Evolutionary conservation across 1,140 invertebrate genomes (phyloP).

Genomic region (Drosophila saltans): DNA sequence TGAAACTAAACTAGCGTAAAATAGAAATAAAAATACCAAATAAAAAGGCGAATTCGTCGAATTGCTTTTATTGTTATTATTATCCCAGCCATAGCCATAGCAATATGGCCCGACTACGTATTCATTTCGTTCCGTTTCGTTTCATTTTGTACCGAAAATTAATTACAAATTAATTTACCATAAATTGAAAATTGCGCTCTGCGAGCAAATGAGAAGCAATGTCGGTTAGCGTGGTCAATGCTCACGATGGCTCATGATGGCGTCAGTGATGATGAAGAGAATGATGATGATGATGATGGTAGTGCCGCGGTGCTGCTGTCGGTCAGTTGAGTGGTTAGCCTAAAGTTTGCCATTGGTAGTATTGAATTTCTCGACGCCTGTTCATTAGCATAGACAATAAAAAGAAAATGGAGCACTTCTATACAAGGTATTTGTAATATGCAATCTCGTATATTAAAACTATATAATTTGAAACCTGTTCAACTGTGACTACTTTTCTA

Average conservation of each 20-base stretch:
- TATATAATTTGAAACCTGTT: no score
- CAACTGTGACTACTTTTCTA: no score
- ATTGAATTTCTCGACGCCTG: background rate
- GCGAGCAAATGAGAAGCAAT: conserved; percentile 20
- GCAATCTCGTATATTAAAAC: no score
- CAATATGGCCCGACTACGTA: conserved; percentile 45
- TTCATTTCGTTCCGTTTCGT: conserved; percentile 42
- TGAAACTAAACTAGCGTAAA: conserved; percentile 81
- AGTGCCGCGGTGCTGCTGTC: background rate
- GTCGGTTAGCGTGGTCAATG: background rate
- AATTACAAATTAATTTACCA: conserved; percentile 82
- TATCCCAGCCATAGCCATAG: background rate
- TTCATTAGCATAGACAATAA: conserved; percentile 3
- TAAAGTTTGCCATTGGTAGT: conserved; percentile 38
- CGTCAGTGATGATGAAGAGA: background rate
- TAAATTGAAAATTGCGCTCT: conserved; percentile 62
- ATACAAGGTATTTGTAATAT: no score
- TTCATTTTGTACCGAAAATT: conserved; percentile 54
- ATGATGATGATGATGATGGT: background rate
- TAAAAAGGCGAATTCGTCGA: conserved; percentile 22
- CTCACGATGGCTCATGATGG: background rate
- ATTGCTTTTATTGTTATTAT: conserved; percentile 24
- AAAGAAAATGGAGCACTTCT: background rate
- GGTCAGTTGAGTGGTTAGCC: conserved; percentile 48
- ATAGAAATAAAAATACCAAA: conserved; percentile 73